Percentiles rank a stretch among this genome's conserved stretches.
Evolutionary conservation across 2,797 vertebrate species (phyloP).

Genomic region (Heliangelus exortis): DNA sequence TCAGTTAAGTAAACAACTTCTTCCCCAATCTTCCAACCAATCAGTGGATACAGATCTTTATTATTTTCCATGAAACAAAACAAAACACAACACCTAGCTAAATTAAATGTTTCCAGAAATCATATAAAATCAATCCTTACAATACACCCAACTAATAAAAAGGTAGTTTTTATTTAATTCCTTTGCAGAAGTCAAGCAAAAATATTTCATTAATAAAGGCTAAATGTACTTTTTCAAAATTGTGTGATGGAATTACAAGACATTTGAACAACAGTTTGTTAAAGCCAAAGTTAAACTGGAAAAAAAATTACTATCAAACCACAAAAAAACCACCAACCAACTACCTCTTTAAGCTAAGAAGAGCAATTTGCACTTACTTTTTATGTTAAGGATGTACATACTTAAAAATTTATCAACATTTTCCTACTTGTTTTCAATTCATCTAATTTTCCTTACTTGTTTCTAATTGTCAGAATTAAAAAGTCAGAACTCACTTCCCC

Average conservation of each 20-base stretch:
- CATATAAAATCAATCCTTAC: not conserved
- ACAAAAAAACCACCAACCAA: not conserved
- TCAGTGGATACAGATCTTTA: constrained; percentile 91
- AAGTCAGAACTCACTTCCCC: not conserved
- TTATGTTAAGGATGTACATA: not conserved
- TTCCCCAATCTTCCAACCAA: constrained; percentile 95
- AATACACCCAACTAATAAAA: not conserved
- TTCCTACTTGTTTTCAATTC: not conserved
- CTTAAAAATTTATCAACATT: not conserved
- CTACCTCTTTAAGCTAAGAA: not conserved
- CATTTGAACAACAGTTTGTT: not conserved
- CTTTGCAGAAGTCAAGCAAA: not conserved
- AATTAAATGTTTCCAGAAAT: not conserved
- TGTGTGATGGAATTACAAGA: not conserved
- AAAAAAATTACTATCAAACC: not conserved
- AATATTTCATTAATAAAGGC: not conserved
- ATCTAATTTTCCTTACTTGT: not conserved
- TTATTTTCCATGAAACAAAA: constrained; percentile 35
- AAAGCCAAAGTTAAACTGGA: not conserved
- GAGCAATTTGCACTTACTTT: not conserved
- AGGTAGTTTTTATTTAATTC: not conserved
- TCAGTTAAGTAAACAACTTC: constrained; percentile 93
- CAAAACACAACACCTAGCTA: not conserved
- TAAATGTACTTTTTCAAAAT: not conserved
- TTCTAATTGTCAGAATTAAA: not conserved